Evolutionary conservation across 2,113 vertebrate species (phyloP).

Genomic region (chimpanzee (Pan troglodytes)): NHGRI_mPanTro3-v2.1_pri NC_072410.2:73615001-73615500

Average conservation of each 20-base stretch:
- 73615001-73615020: conserved; percentile 85
- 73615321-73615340: not conserved
- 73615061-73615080: conserved; percentile 82
- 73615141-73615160: conserved; percentile 83
- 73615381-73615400: not conserved
- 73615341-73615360: not conserved
- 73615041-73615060: conserved; percentile 81
- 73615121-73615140: conserved; percentile 82
- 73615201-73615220: conserved; percentile 70
- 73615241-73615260: conserved; percentile 70
- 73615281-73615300: not conserved
- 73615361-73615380: not conserved
- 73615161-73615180: conserved; percentile 85
- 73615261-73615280: conserved; percentile 61
- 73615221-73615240: conserved; percentile 66
- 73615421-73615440: not conserved
- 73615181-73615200: conserved; percentile 67
- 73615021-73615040: conserved; percentile 80
- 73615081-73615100: conserved; percentile 82
- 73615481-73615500: not conserved
- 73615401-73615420: not conserved
- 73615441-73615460: not conserved
- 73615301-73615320: not conserved
- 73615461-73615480: not conserved
- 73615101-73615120: conserved; percentile 84